These are phyloP conservation scores for Eumerus sabulonum DNA, from an alignment of 2,888 invertebrate species.

Conservation along the genomic window DNA sequence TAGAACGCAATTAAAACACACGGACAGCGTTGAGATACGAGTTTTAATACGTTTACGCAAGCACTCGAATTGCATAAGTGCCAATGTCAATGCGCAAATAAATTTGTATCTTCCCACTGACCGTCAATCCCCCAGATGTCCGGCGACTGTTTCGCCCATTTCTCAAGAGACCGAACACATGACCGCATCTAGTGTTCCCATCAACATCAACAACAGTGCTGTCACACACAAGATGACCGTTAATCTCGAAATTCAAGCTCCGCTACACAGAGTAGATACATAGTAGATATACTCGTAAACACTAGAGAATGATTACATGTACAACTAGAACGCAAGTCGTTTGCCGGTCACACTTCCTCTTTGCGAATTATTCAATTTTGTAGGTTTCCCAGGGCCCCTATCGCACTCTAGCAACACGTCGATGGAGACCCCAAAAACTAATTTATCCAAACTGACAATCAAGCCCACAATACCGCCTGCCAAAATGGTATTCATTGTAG, in stretches of 20 bases:
- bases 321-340: slow-evolving; percentile 38
- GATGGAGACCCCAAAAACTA: slow-evolving; percentile 21
- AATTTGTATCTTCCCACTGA: slow-evolving; percentile 13
- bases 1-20: slow-evolving; percentile 34
- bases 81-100: slow-evolving; percentile 68
- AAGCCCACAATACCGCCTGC: slow-evolving; percentile 42
- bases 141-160: slow-evolving; percentile 34
- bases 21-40: background rate
- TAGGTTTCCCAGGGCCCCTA: slow-evolving; percentile 4
- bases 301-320: slow-evolving; percentile 36
- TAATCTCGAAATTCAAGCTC: no score
- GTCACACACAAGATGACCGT: no score
- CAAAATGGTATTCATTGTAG: slow-evolving; percentile 31
- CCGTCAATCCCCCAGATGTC: slow-evolving; percentile 33
- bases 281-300: slow-evolving; percentile 19
- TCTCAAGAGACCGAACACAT: slow-evolving; percentile 47
- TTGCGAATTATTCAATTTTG: background rate
- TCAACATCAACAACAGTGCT: no score
- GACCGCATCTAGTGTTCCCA: slow-evolving; percentile 23
- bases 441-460: slow-evolving; percentile 37
- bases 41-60: slow-evolving; percentile 35
- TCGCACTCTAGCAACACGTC: slow-evolving; percentile 8
- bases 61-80: slow-evolving; percentile 57
- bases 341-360: slow-evolving; percentile 38
- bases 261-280: no score